These are phyloP conservation scores for Bubo bubo DNA, from an alignment of 2,113 vertebrate genomes.

Conservation along the genomic window DNA sequence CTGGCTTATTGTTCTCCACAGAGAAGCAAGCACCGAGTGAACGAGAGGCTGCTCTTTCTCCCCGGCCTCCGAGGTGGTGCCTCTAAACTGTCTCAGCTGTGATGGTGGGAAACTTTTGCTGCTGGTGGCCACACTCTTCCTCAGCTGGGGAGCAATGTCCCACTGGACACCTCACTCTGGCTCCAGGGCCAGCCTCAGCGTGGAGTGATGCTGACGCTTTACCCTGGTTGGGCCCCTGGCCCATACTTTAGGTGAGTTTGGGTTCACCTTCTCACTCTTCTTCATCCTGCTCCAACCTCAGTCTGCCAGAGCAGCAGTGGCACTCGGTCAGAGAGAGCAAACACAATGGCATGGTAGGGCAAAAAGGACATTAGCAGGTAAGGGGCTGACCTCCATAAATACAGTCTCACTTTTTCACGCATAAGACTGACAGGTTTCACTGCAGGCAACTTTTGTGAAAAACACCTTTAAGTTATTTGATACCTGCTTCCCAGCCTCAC, in stretches of 20 bases:
- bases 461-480: not conserved
- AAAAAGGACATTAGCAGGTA: not conserved
- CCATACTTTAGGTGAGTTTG: not conserved
- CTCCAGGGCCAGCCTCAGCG: not conserved
- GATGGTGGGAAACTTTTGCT: not conserved
- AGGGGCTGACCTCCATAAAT: not conserved
- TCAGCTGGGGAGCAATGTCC: not conserved
- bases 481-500: not conserved
- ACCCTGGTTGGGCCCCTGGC: not conserved
- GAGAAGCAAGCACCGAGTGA: not conserved
- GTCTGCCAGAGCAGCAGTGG: not conserved
- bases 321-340: not conserved
- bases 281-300: not conserved
- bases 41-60: not conserved
- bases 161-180: not conserved
- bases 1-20: not conserved
- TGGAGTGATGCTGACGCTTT: not conserved
- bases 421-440: not conserved
- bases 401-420: not conserved
- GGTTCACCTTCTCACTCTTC: not conserved
- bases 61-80: rapidly evolving
- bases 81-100: rapidly evolving
- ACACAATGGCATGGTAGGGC: not conserved
- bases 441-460: not conserved
- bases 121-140: not conserved